Conservation (phyloP, 2,797 vertebrate genomes). For the Avahi laniger region DNA sequence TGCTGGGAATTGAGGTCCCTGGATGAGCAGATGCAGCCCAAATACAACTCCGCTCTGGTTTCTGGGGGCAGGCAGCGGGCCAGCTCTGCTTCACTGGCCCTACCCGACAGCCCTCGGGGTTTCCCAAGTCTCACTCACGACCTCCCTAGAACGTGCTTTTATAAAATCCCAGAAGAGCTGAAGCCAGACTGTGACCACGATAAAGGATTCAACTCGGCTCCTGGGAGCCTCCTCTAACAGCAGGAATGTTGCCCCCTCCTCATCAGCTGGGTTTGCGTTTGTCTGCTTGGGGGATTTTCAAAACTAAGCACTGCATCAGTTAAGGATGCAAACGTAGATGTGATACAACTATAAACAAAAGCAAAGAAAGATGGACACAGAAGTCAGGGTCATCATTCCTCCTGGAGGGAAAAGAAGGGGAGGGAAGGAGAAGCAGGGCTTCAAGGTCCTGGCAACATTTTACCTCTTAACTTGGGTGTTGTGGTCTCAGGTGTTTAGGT, state of each 20-base stretch:
- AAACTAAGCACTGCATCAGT: neutral
- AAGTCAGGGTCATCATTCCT: neutral
- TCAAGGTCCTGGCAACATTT: neutral
- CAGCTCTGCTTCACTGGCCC: neutral
- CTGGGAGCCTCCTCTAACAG: neutral
- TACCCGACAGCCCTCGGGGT: neutral
- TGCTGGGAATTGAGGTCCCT: neutral
- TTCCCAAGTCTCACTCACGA: neutral
- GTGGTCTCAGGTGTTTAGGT: neutral
- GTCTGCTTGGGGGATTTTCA: neutral
- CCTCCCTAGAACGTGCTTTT: neutral
- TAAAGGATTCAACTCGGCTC: neutral
- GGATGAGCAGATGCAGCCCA: neutral
- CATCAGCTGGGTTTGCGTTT: neutral
- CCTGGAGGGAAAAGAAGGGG: neutral
- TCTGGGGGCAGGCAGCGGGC: neutral
- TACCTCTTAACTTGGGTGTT: neutral
- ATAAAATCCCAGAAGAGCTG: neutral
- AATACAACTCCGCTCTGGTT: neutral
- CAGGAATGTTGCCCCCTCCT: neutral
- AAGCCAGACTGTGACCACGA: neutral
- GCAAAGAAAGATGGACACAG: neutral
- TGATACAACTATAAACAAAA: neutral
- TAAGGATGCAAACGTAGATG: neutral
- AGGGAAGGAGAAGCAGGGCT: neutral